A percentile compares a stretch with the other conserved stretches of the same genome.
phyloP scores from a whole-genome alignment of 2,797 vertebrate genomes.

The Diglossa cyanea region DNA sequence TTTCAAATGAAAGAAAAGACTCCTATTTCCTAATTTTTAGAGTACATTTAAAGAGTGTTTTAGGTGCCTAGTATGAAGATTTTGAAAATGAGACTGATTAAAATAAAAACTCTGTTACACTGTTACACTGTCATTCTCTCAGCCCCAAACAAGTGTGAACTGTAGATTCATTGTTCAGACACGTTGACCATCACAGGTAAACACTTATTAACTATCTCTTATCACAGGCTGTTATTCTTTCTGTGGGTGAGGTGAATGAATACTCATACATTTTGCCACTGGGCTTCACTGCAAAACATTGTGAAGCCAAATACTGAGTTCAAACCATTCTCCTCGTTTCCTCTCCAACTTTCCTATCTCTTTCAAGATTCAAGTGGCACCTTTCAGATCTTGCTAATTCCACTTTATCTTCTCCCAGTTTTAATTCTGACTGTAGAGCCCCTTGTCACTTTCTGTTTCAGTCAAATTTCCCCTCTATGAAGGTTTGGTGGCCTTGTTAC shows the following conservation, averaged over 20 bases:
- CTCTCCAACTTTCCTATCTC: not conserved
- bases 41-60: not conserved
- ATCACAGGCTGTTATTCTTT: not conserved
- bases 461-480: not conserved
- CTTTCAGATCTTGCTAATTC: not conserved
- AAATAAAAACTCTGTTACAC: not conserved
- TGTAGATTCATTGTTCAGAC: not conserved
- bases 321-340: not conserved
- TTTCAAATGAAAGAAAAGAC: not conserved
- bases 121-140: not conserved
- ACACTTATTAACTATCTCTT: not conserved
- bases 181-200: not conserved
- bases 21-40: not conserved
- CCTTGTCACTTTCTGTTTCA: not conserved
- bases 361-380: not conserved
- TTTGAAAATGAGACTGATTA: not conserved
- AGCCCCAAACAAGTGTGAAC: not conserved
- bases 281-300: not conserved
- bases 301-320: not conserved
- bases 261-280: not conserved
- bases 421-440: not conserved
- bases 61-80: not conserved
- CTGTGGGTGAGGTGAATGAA: not conserved
- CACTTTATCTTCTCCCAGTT: not conserved
- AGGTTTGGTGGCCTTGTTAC: not conserved